These are phyloP conservation scores for Nymphalis polychloros DNA, from an alignment of 2,888 invertebrate species.

Conservation along the genomic window DNA sequence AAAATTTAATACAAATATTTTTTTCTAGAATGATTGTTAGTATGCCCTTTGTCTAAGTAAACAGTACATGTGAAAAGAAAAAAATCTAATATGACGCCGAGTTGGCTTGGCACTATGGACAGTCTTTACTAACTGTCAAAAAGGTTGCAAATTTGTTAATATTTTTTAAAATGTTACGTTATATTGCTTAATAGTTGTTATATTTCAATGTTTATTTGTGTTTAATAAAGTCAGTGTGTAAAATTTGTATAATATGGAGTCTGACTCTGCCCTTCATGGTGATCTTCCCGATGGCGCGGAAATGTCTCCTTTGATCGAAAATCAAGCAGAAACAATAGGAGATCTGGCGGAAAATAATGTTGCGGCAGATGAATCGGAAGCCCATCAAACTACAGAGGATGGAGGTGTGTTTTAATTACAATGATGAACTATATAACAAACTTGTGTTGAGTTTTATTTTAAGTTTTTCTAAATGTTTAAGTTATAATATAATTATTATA, in stretches of 20 bases:
- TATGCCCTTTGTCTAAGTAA: conserved; percentile 7
- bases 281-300: conserved; percentile 77
- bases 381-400: conserved; percentile 53
- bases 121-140: conserved; percentile 55
- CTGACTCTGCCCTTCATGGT: conserved; percentile 65
- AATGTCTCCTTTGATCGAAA: conserved; percentile 70
- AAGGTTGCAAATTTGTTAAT: conserved; percentile 47
- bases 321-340: conserved; percentile 60
- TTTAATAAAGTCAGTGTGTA: conserved; percentile 40
- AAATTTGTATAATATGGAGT: conserved; percentile 61
- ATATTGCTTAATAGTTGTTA: conserved; percentile 44
- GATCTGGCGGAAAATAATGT: conserved; percentile 67
- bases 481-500: neutral
- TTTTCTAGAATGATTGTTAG: too few relatives aligned
- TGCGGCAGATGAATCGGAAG: conserved; percentile 61
- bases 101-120: conserved; percentile 45
- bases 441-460: neutral
- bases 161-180: conserved; percentile 53
- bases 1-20: too few relatives aligned
- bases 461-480: neutral
- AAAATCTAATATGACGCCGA: conserved; percentile 36
- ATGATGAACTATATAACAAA: neutral
- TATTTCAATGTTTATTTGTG: conserved; percentile 60
- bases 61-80: conserved; percentile 17
- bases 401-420: conserved; percentile 50